These are phyloP conservation scores for Colistium nudipinnis DNA, from an alignment of 2,113 vertebrate species.

Conservation along the genomic window DNA sequence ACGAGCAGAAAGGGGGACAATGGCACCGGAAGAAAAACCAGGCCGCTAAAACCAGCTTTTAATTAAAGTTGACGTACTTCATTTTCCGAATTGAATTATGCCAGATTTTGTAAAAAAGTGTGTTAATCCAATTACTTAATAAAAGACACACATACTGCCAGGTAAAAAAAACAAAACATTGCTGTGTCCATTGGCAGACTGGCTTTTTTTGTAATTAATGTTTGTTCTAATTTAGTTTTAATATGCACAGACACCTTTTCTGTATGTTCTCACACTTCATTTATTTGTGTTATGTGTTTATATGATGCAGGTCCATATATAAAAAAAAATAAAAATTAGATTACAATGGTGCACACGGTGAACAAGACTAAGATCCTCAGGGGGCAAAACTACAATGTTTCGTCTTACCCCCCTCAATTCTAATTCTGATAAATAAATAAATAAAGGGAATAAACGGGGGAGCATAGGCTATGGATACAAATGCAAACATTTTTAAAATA, in stretches of 20 bases:
- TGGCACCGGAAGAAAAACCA: not conserved
- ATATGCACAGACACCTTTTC: not conserved
- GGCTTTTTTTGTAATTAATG: not conserved
- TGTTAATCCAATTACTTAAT: not conserved
- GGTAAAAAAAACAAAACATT: not conserved
- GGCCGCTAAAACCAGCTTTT: not conserved
- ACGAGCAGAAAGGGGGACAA: not conserved
- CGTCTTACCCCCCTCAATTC: too few relatives aligned
- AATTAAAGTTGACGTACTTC: constrained; percentile 1
- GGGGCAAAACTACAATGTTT: too few relatives aligned
- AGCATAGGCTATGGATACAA: too few relatives aligned
- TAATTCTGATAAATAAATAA: too few relatives aligned
- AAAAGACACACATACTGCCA: not conserved
- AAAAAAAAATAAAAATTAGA: not conserved
- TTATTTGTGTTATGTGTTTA: not conserved
- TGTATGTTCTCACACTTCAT: not conserved
- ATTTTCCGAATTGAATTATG: not conserved
- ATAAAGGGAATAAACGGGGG: too few relatives aligned
- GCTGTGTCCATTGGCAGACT: not conserved
- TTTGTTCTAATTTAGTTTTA: not conserved
- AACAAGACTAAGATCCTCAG: not conserved
- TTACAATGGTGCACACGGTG: too few relatives aligned
- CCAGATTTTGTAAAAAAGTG: not conserved
- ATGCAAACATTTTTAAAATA: too few relatives aligned
- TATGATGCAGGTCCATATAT: too few relatives aligned